Conservation (phyloP, 2,888 invertebrate species). For the Anaspis maculata region DNA sequence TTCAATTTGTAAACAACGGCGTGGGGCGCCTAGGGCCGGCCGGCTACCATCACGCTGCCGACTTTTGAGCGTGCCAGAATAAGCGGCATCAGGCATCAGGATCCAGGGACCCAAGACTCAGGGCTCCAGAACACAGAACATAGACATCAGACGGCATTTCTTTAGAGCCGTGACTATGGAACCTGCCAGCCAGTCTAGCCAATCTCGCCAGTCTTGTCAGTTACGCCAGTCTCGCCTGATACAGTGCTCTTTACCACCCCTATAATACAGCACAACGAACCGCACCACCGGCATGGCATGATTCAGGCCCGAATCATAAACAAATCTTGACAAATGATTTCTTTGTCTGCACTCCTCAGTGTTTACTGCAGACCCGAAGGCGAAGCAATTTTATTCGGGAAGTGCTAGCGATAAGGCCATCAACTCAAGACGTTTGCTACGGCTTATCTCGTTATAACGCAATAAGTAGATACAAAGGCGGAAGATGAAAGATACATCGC, state of each 20-base stretch:
- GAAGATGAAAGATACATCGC: conserved; percentile 11
- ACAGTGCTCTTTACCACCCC: too few relatives aligned
- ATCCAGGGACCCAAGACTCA: too few relatives aligned
- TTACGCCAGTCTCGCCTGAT: too few relatives aligned
- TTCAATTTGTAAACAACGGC: conserved; percentile 28
- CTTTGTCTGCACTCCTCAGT: conserved; percentile 21
- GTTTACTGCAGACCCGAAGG: conserved; percentile 15
- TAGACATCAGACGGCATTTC: too few relatives aligned
- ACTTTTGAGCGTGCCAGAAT: too few relatives aligned
- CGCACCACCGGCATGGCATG: conserved; percentile 5
- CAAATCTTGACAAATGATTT: conserved; percentile 29
- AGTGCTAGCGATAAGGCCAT: conserved; percentile 19
- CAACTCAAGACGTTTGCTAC: conserved; percentile 12
- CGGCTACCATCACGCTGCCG: too few relatives aligned
- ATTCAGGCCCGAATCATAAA: conserved; percentile 19
- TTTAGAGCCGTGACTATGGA: too few relatives aligned
- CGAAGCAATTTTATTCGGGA: conserved; percentile 22
- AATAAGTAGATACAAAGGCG: conserved; percentile 24
- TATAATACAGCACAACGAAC: conserved; percentile 5
- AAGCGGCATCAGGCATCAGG: too few relatives aligned
- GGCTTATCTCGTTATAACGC: conserved; percentile 24
- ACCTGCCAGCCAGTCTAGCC: too few relatives aligned
- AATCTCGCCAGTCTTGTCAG: too few relatives aligned
- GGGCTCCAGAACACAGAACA: too few relatives aligned
- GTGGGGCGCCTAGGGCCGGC: too few relatives aligned